phyloP scores from a whole-genome alignment of 2,888 invertebrate genomes.

The Ormyrus nitidulus region DNA sequence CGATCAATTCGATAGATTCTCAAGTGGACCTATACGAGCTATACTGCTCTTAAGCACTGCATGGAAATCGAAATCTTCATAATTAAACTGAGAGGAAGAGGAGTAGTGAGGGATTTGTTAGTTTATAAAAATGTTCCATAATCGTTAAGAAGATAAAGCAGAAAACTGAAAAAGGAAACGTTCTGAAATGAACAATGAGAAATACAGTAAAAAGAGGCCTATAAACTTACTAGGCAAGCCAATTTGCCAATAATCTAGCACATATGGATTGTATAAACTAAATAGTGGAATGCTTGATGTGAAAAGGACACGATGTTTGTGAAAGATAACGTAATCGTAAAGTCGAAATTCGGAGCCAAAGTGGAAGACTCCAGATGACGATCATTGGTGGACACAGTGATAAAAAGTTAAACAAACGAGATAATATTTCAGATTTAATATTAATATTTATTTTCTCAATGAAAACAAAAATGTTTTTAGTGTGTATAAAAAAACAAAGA shows the following conservation, averaged over 20 bases:
- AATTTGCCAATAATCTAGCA: conserved; percentile 71
- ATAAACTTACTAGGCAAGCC: conserved; percentile 73
- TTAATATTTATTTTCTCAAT: conserved; percentile 75
- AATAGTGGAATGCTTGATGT: conserved; percentile 49
- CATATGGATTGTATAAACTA: conserved; percentile 61
- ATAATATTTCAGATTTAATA: conserved; percentile 74
- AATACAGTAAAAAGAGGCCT: conserved; percentile 67
- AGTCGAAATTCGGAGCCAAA: conserved; percentile 46
- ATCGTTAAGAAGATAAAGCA: conserved; percentile 40
- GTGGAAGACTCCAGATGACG: conserved; percentile 34
- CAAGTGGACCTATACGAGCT: conserved; percentile 39
- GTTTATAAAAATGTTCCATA: conserved; percentile 52
- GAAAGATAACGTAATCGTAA: conserved; percentile 55
- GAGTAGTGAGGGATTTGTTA: conserved; percentile 28
- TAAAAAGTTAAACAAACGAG: conserved; percentile 63
- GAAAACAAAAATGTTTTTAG: conserved; percentile 71
- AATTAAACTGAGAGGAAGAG: conserved; percentile 15
- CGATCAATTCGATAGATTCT: conserved; percentile 60
- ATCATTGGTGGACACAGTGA: conserved; percentile 53
- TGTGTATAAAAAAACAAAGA: conserved; percentile 68
- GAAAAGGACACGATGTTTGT: conserved; percentile 60
- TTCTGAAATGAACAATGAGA: conserved; percentile 11
- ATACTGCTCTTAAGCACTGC: conserved; percentile 26
- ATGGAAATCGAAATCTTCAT: conserved; percentile 37
- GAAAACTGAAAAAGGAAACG: conserved; percentile 9